Conservation (phyloP, 2,888 invertebrate genomes). For the Osmoderma eremita region DNA sequence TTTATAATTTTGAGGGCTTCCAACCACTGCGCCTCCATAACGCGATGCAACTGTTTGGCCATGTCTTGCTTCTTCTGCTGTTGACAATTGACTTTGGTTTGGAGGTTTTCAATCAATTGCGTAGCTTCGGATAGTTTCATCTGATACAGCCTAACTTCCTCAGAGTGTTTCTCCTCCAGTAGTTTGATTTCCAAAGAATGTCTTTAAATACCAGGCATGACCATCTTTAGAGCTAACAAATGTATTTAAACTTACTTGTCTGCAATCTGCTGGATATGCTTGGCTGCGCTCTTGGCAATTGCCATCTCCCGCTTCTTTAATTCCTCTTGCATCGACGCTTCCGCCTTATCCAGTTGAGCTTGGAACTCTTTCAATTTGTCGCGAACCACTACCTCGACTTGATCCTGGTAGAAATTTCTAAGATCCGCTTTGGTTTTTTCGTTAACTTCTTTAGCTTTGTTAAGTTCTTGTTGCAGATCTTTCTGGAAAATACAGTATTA, state of each 20-base stretch:
- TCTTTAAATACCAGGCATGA: too few species aligned
- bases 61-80: conserved; percentile 71
- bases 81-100: conserved; percentile 67
- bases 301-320: conserved; percentile 72
- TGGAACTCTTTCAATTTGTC: conserved; percentile 82
- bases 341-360: conserved; percentile 76
- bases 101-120: conserved; percentile 74
- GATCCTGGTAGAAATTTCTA: conserved; percentile 81
- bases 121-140: conserved; percentile 76
- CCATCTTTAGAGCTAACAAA: too few species aligned
- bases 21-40: conserved; percentile 83
- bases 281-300: conserved; percentile 76
- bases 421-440: conserved; percentile 75
- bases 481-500: conserved; percentile 56
- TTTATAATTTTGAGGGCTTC: conserved; percentile 77
- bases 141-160: conserved; percentile 79
- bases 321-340: conserved; percentile 72
- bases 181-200: conserved; percentile 80
- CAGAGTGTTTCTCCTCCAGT: conserved; percentile 80
- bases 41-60: conserved; percentile 77
- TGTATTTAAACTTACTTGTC: conserved; percentile 66
- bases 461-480: conserved; percentile 61
- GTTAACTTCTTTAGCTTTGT: conserved; percentile 65
- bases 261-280: conserved; percentile 77
- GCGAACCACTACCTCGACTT: conserved; percentile 80